A percentile compares a stretch with the other conserved stretches of the same genome.
phyloP scores from a whole-genome alignment of 2,113 vertebrate species.

The Myiagra hebetior region DNA sequence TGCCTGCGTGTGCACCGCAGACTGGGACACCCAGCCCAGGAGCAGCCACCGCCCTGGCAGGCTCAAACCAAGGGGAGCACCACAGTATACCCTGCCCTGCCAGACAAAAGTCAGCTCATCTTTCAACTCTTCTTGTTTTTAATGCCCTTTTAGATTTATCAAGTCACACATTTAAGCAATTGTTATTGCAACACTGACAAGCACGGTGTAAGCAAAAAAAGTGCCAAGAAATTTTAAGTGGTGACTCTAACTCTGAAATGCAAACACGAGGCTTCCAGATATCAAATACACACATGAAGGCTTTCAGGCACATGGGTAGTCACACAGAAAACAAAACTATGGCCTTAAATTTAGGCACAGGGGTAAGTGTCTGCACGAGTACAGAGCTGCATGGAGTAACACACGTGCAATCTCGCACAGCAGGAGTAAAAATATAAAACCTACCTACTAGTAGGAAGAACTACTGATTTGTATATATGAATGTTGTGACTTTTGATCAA shows the following conservation, averaged over 20 bases:
- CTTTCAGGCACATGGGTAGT: not conserved
- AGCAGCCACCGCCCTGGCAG: not conserved
- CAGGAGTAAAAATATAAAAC: not conserved
- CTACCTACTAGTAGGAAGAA: not conserved
- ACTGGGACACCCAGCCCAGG: not conserved
- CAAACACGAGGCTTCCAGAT: not conserved
- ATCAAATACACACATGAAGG: not conserved
- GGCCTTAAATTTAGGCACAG: not conserved
- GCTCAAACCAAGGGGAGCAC: not conserved
- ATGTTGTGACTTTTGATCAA: not conserved
- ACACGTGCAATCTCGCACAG: accelerated
- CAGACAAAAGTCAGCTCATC: not conserved
- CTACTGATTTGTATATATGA: not conserved
- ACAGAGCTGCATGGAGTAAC: not conserved
- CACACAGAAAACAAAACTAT: not conserved
- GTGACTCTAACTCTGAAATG: not conserved
- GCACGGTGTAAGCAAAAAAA: not conserved
- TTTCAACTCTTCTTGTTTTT: not conserved
- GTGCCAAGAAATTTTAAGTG: not conserved
- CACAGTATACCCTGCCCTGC: not conserved
- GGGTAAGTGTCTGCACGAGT: not conserved
- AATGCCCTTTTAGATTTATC: not conserved
- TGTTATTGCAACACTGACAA: not conserved
- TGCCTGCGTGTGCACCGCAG: accelerated
- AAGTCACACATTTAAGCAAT: not conserved